phyloP scores from a whole-genome alignment of 1,140 invertebrate species.

The Globodera rostochiensis region DNA sequence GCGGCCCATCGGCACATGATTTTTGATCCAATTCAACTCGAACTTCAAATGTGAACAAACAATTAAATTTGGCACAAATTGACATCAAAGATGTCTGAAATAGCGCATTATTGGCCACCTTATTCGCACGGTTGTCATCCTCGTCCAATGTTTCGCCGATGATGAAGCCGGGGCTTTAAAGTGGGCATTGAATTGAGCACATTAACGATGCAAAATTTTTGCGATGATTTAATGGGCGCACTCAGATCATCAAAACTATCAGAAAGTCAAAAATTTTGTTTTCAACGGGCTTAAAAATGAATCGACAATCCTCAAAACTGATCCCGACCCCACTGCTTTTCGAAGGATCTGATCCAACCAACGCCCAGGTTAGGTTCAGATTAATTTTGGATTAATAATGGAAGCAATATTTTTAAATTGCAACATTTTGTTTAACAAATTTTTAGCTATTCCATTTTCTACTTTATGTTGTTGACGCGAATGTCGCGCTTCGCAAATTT shows the following conservation, averaged over 20 bases:
- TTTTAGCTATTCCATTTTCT: not conserved
- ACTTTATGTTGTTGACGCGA: slow-evolving; percentile 33
- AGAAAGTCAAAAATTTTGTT: too few relatives aligned
- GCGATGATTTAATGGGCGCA: too few relatives aligned
- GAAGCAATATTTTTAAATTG: too few relatives aligned
- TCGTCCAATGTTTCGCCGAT: slow-evolving; percentile 26
- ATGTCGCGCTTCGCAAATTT: slow-evolving; percentile 29
- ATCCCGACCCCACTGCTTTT: too few relatives aligned
- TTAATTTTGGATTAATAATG: too few relatives aligned
- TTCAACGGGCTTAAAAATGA: too few relatives aligned
- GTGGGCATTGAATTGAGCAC: not conserved
- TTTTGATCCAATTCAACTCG: slow-evolving; percentile 43
- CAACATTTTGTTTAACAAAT: not conserved
- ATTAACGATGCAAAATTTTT: too few relatives aligned
- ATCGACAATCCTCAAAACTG: too few relatives aligned
- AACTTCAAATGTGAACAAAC: slow-evolving; percentile 20
- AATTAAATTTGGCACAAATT: not conserved
- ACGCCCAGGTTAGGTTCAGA: too few relatives aligned
- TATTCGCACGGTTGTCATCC: slow-evolving; percentile 31
- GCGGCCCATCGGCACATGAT: slow-evolving; percentile 41
- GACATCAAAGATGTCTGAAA: slow-evolving; percentile 15
- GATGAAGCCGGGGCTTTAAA: slow-evolving; percentile 38
- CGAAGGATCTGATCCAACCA: too few relatives aligned
- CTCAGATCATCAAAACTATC: too few relatives aligned
- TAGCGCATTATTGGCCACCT: not conserved